Conservation (phyloP, 2,888 invertebrate species). For the Galeopsomyia nigrocyanea region DNA sequence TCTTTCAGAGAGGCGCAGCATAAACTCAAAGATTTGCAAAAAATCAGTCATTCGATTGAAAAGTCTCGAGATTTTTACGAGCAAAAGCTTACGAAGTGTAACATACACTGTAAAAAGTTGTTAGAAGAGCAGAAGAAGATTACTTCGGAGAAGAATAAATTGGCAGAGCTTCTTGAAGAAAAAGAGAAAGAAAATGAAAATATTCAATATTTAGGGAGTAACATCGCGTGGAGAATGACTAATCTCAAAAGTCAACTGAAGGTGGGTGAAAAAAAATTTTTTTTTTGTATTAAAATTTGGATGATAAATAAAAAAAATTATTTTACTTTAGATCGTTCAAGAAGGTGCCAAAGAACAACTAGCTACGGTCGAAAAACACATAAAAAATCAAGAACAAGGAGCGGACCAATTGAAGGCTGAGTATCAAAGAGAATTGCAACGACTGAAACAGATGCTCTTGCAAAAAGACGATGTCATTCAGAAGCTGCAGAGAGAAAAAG, state of each 20-base stretch:
- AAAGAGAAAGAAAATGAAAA: slow-evolving; percentile 61
- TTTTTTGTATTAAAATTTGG: not conserved
- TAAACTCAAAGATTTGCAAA: slow-evolving; percentile 69
- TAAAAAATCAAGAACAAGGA: slow-evolving; percentile 69
- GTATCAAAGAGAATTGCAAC: slow-evolving; percentile 69
- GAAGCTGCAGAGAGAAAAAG: slow-evolving; percentile 63
- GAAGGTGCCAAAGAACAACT: slow-evolving; percentile 71
- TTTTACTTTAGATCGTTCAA: slow-evolving; percentile 68
- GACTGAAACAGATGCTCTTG: slow-evolving; percentile 68
- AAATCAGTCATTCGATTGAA: slow-evolving; percentile 68
- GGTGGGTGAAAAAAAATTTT: slow-evolving; percentile 57
- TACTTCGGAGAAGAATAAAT: slow-evolving; percentile 63
- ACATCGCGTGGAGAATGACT: slow-evolving; percentile 70
- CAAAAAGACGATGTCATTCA: slow-evolving; percentile 69
- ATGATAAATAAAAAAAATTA: slow-evolving; percentile 11
- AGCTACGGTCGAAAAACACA: slow-evolving; percentile 70
- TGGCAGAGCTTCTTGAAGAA: slow-evolving; percentile 56
- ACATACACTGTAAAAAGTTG: slow-evolving; percentile 71
- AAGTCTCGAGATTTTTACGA: slow-evolving; percentile 71
- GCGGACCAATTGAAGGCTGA: slow-evolving; percentile 70
- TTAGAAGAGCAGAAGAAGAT: slow-evolving; percentile 71
- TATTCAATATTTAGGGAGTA: slow-evolving; percentile 67
- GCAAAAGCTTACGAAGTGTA: slow-evolving; percentile 71
- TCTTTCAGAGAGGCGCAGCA: slow-evolving; percentile 67
- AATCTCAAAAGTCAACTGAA: slow-evolving; percentile 70